Evolutionary conservation across 2,888 invertebrate genomes (phyloP).

Genomic region (Lithosia quadra): DNA sequence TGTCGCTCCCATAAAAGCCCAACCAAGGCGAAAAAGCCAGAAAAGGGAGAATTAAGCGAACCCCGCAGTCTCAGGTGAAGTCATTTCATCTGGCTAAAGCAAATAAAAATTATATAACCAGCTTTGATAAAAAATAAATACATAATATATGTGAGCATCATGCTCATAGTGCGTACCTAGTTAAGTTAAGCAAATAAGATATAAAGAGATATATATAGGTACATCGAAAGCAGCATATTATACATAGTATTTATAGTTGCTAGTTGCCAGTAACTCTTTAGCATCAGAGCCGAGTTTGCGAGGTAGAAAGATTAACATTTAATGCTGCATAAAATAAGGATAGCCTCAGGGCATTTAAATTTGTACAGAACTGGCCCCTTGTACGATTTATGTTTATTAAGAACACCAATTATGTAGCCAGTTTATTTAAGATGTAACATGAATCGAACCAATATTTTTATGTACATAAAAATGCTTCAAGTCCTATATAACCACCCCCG

Average conservation of each 20-base stretch:
- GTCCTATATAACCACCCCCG: no score
- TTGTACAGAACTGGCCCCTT: slow-evolving; percentile 45
- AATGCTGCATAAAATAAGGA: slow-evolving; percentile 53
- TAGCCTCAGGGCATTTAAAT: slow-evolving; percentile 52
- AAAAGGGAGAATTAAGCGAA: no score
- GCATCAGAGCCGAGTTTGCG: slow-evolving; percentile 41
- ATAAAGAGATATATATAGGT: not conserved
- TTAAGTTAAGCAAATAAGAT: not conserved
- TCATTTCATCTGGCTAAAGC: not conserved
- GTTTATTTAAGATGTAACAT: slow-evolving; percentile 38
- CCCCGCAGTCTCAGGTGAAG: not conserved
- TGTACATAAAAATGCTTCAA: not conserved
- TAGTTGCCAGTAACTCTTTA: slow-evolving; percentile 17
- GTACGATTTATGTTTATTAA: slow-evolving; percentile 52
- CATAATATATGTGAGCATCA: no score
- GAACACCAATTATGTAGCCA: slow-evolving; percentile 43
- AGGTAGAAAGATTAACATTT: slow-evolving; percentile 52
- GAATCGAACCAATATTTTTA: not conserved
- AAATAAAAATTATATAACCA: not conserved
- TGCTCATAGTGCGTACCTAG: not conserved
- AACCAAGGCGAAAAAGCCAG: not conserved
- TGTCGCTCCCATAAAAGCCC: not conserved
- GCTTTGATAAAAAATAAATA: not conserved
- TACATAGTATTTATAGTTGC: not conserved
- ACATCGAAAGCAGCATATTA: not conserved